Base-by-base conservation (phyloP, 2,888 invertebrate species). In the Cyclophora albipunctata region DNA sequence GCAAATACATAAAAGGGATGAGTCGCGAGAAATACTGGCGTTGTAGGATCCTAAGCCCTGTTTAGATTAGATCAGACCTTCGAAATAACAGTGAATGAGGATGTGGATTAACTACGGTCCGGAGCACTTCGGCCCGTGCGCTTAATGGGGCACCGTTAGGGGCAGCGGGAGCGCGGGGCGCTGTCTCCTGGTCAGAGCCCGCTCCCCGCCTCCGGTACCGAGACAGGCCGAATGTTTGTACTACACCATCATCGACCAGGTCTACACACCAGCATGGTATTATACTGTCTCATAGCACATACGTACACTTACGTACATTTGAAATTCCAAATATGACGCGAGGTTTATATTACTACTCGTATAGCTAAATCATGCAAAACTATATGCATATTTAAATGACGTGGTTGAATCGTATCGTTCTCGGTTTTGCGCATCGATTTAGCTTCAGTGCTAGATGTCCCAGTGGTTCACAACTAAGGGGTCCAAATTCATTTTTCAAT, bases 21-120 rank as follows among this genome's bases (percentile, higher is more conserved):
- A 83, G 79, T 78, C 79, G 81, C 80, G 82, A 79, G 80, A 84
- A 84, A 83, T 84, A 85, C 83, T 84, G 84, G 75, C 81, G 78
- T 81, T 82, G 85, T 83, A 84, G 81, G 81, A 84, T 83, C 80
- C 84, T 85, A 85, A 88, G 85, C 84, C 80, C 81, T 84, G 87
- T 87, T 88, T 86, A 88, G 87, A 88, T 88, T 88, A 87, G 87
- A 88, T 87, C 86, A 87, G 86, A 83, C 85, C 87, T 86, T 85
- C 83, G 85, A 85, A 88, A 88, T 88, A 88, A 88, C 88, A 88
- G 86, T 84, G 86, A 88, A 88, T 86, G 86, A 88, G 87, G 86
- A 86, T 85, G 83, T 85, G 88, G 88, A 87, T 88, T 88, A 87
- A 88, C 86, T 87, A 85, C 85, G 88, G 86, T 86, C 84, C 85